phyloP scores from a whole-genome alignment of 2,888 invertebrate species.

The Eumerus sabulonum region DNA sequence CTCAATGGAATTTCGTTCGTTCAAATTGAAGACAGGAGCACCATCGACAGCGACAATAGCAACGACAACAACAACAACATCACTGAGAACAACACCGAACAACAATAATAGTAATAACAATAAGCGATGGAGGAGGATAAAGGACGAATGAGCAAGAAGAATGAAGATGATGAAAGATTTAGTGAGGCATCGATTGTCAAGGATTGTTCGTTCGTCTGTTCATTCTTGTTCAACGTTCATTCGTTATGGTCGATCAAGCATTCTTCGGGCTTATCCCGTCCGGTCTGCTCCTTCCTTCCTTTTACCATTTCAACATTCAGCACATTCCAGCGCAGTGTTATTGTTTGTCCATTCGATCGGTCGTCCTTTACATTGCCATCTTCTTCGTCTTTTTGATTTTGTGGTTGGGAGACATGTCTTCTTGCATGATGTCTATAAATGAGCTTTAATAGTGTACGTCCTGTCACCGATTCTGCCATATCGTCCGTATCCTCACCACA shows the following conservation, averaged over 20 bases:
- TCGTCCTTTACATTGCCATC: conserved; percentile 23
- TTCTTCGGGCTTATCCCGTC: conserved; percentile 24
- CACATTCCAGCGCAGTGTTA: conserved; percentile 69
- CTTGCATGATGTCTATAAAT: conserved; percentile 69
- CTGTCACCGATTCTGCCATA: conserved; percentile 68
- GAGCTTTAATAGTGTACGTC: conserved; percentile 69
- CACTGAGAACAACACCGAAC: conserved; percentile 11
- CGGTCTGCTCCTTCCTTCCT: conserved; percentile 7
- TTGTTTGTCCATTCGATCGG: conserved; percentile 39
- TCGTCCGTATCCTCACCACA: conserved; percentile 43
- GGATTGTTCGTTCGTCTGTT: conserved; percentile 68
- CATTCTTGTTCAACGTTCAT: conserved; percentile 64
- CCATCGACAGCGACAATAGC: conserved; percentile 37
- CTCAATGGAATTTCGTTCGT: conserved; percentile 66
- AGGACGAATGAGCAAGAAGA: conserved; percentile 7
- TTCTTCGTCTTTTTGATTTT: too few species aligned
- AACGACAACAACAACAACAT: too few species aligned
- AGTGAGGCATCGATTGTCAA: conserved; percentile 69
- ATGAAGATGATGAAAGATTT: conserved; percentile 58
- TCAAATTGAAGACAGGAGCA: conserved; percentile 67
- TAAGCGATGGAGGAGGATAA: not conserved
- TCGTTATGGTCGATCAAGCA: conserved; percentile 69
- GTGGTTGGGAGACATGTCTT: conserved; percentile 68
- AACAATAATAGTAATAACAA: not conserved
- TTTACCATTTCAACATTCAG: conserved; percentile 47